Evolutionary conservation across 2,888 invertebrate species (phyloP).

Genomic region (Philereme transversata): DNA sequence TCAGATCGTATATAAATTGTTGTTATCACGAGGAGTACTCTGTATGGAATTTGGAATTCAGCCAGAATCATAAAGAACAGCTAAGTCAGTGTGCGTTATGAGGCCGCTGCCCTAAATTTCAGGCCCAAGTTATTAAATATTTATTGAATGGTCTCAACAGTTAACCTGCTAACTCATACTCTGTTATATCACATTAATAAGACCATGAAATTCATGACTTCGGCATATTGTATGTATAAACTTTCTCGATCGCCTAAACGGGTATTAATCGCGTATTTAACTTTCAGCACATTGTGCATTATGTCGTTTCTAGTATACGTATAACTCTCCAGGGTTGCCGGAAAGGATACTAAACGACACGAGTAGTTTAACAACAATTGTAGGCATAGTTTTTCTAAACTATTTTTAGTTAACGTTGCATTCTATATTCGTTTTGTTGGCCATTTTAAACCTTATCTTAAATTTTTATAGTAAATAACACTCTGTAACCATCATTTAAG

Average conservation of each 20-base stretch:
- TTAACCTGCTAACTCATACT: conserved; percentile 37
- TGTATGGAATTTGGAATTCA: conserved; percentile 65
- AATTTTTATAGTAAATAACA: conserved; percentile 1
- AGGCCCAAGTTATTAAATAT: conserved; percentile 60
- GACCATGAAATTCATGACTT: conserved; percentile 17
- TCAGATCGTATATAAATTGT: conserved; percentile 58
- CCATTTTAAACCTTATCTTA: conserved; percentile 5
- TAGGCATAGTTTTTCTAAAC: too few relatives aligned
- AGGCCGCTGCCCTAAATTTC: conserved; percentile 68
- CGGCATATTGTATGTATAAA: not conserved
- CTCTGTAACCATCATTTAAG: conserved; percentile 12
- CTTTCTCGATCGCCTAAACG: too few relatives aligned
- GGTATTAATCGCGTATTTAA: too few relatives aligned
- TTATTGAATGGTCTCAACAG: conserved; percentile 51
- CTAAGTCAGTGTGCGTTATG: conserved; percentile 60
- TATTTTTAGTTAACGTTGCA: too few relatives aligned
- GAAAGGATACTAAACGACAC: too few relatives aligned
- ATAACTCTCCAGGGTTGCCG: too few relatives aligned
- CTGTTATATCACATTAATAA: conserved; percentile 25
- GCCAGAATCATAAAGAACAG: conserved; percentile 68
- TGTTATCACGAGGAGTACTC: conserved; percentile 56
- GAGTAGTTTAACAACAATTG: too few relatives aligned
- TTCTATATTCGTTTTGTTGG: conserved; percentile 2
- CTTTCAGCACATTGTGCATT: conserved; percentile 2
- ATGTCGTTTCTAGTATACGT: not conserved